Base-by-base conservation (phyloP, 2,888 invertebrate species). In the Sipha maydis region DNA sequence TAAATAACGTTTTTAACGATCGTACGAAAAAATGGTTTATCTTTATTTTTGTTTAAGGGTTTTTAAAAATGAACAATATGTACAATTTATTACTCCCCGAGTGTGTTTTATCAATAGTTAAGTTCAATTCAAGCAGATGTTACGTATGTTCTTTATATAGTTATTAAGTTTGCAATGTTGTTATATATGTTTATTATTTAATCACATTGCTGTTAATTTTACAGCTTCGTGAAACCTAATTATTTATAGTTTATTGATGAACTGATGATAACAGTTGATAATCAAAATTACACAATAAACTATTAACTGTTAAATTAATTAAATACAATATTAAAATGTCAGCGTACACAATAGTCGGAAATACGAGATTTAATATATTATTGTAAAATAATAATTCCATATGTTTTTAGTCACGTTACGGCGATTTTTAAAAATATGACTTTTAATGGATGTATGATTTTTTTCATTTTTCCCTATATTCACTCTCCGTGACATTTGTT, bases 401-500 rank as follows among this genome's bases (percentile, higher is more conserved):
- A n/a, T 34, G 54, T n/a, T 41, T 77, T 54, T 69, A 78, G 69
- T 34, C 77, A 54, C 67, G 48, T 67, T 69, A 48, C 48, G 8
- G 48, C n/a, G 54, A 77, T 78, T 78, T 79, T n/a, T 73, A 73
- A 38, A 73, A 86, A 61, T 86, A 86, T 86, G 80, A 48, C 88
- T 67, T 82, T 82, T 76, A 75, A 67, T 67, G 31, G 28, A 61
- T 38, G 31, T 80, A 80, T 76, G 19, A 75, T 82, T 75, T 75
- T 77, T 82, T 75, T 34, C 7, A 41, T 79, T 79, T 79, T 38
- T 25, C 38, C 9, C 31, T 67, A 48, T 82, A 88, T 75, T 82
- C 88, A 82, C 25, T 75, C 28, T 79, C 75, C 82, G 25, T 67
- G 80, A 88, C 88, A 80, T 86, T 88, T 75, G 80, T 75, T 88